Conservation (phyloP, 2,888 invertebrate species). For the Vesta saturnalis region DNA sequence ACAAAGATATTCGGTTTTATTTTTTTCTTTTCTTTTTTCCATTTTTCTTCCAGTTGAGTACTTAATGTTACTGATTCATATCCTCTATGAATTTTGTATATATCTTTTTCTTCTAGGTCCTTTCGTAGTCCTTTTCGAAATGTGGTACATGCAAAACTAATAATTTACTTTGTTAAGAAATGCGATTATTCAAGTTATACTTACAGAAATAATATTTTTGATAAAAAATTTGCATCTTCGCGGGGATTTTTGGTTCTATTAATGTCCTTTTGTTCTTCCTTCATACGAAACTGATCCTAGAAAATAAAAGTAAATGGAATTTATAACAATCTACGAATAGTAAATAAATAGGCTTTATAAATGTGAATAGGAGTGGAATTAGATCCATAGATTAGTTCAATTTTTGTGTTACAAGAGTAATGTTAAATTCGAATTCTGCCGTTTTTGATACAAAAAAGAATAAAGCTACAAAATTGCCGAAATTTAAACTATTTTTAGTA, state of each 20-base stretch:
- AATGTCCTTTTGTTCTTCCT: too few relatives aligned
- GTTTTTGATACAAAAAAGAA: too few relatives aligned
- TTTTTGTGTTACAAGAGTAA: too few relatives aligned
- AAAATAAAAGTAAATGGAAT: too few relatives aligned
- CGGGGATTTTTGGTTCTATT: constrained; percentile 71
- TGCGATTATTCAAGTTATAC: constrained; percentile 50
- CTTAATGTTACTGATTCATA: constrained; percentile 66
- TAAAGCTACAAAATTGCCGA: too few relatives aligned
- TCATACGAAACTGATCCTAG: too few relatives aligned
- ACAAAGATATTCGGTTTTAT: constrained; percentile 18
- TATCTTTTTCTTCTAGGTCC: constrained; percentile 71
- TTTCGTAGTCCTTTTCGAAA: constrained; percentile 71
- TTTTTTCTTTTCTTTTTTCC: constrained; percentile 41
- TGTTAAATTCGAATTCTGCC: too few relatives aligned
- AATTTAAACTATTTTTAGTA: too few relatives aligned
- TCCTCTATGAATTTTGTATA: constrained; percentile 68
- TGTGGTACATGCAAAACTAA: constrained; percentile 38
- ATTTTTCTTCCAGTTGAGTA: constrained; percentile 59
- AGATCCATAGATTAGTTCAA: too few relatives aligned
- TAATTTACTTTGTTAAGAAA: neutral
- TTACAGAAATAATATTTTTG: constrained; percentile 75
- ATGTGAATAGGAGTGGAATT: too few relatives aligned
- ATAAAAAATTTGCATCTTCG: constrained; percentile 70
- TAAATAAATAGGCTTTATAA: too few relatives aligned
- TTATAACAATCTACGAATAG: too few relatives aligned